Evolutionary conservation across 2,113 vertebrate species (phyloP).

Genomic region (Entelurus aequoreus): DNA sequence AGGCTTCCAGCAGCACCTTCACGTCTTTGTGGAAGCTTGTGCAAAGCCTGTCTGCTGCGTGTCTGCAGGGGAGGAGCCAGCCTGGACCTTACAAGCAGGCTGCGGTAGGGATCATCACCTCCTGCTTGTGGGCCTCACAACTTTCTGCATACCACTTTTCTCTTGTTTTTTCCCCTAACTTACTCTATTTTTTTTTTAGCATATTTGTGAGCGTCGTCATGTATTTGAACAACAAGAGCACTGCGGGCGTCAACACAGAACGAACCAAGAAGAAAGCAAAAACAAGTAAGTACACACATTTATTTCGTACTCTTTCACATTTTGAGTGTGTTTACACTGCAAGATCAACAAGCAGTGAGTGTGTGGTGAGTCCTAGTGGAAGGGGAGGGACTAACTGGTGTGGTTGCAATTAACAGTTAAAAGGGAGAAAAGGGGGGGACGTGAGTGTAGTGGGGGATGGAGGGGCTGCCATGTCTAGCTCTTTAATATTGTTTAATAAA

Average conservation of each 20-base stretch:
- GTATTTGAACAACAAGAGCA: conserved; percentile 45
- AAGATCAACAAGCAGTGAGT: no score
- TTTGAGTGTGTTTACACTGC: not conserved
- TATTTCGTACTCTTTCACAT: not conserved
- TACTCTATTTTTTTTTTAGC: not conserved
- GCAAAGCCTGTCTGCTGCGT: conserved; percentile 36
- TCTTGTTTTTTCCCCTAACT: not conserved
- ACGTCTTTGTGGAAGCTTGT: conserved; percentile 29
- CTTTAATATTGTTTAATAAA: no score
- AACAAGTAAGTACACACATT: conserved; percentile 49
- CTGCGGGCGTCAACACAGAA: conserved; percentile 18
- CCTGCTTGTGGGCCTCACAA: not conserved
- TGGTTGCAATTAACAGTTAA: no score
- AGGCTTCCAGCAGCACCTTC: conserved; percentile 4
- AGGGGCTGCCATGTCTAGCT: no score
- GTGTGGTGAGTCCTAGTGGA: no score
- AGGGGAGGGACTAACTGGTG: no score
- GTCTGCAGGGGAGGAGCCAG: conserved; percentile 48
- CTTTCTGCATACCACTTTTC: not conserved
- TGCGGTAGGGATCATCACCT: conserved; percentile 1
- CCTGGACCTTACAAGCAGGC: conserved; percentile 36
- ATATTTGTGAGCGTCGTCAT: conserved; percentile 23
- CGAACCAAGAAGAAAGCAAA: conserved; percentile 48
- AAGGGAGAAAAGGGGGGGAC: no score
- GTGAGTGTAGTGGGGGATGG: no score